Conservation (phyloP, 2,113 vertebrate genomes). For the Bambusicola thoracicus region DNA sequence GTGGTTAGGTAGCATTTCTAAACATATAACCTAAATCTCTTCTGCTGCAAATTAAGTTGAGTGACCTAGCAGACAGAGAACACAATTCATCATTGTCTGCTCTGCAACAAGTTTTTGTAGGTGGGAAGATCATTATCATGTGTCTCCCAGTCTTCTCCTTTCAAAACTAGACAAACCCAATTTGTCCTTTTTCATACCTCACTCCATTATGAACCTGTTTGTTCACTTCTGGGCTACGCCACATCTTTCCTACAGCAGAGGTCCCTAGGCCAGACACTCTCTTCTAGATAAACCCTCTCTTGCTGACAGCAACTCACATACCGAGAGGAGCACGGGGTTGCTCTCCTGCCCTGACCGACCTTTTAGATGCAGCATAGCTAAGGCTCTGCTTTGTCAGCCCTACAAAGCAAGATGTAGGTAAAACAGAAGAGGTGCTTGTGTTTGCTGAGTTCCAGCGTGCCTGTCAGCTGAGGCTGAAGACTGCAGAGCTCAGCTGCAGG, state of each 20-base stretch:
- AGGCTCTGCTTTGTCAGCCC: neutral
- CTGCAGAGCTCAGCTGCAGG: neutral
- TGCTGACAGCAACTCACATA: neutral
- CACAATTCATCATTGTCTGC: slow-evolving; percentile 44
- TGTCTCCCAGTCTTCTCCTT: neutral
- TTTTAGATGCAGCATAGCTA: neutral
- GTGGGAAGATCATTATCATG: slow-evolving; percentile 37
- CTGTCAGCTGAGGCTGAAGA: neutral
- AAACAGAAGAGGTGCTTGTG: neutral
- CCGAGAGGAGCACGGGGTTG: neutral
- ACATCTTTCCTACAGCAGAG: neutral
- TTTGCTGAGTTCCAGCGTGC: neutral
- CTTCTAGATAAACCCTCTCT: neutral
- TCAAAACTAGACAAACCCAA: neutral
- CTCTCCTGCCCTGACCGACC: neutral
- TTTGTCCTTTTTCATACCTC: neutral
- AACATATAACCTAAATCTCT: slow-evolving; percentile 19
- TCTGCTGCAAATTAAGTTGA: neutral
- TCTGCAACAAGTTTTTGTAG: slow-evolving; percentile 25
- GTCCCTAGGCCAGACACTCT: neutral
- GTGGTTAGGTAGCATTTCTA: slow-evolving; percentile 4
- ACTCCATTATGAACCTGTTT: neutral
- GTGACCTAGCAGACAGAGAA: neutral
- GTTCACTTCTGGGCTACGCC: neutral
- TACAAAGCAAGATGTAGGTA: neutral